Conservation (phyloP, 2,888 invertebrate species). For the Andrena dorsata region DNA sequence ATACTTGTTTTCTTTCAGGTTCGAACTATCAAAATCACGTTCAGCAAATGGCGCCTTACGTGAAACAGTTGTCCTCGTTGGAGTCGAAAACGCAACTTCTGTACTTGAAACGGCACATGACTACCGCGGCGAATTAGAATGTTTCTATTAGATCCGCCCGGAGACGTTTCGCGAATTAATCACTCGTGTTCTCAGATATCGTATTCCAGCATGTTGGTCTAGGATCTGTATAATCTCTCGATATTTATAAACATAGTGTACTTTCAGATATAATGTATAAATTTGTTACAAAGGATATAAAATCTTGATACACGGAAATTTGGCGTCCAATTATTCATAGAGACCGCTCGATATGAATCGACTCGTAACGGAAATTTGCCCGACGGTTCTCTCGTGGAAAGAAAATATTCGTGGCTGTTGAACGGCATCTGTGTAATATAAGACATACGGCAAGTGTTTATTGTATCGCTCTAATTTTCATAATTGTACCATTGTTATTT, state of each 20-base stretch:
- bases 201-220: background rate
- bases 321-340: background rate
- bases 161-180: background rate
- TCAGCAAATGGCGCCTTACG: slow-evolving; percentile 95
- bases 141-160: background rate
- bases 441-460: slow-evolving; percentile 80
- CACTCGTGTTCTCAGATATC: background rate
- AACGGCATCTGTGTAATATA: slow-evolving; percentile 69
- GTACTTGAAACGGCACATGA: slow-evolving; percentile 87
- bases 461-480: slow-evolving; percentile 76
- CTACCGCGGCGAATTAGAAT: slow-evolving; percentile 17
- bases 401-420: slow-evolving; percentile 10
- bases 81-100: slow-evolving; percentile 94
- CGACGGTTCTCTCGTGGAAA: slow-evolving; percentile 2
- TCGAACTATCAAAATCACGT: slow-evolving; percentile 93
- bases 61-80: slow-evolving; percentile 92
- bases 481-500: slow-evolving; percentile 77
- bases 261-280: slow-evolving; percentile 52
- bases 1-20: slow-evolving; percentile 81
- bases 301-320: background rate
- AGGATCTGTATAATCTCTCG: slow-evolving; percentile 23
- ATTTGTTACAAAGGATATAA: slow-evolving; percentile 53
- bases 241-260: slow-evolving; percentile 48
- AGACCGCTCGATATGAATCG: background rate
- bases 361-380: background rate